A percentile compares a stretch with the other conserved stretches of the same genome.
phyloP scores from a whole-genome alignment of 2,888 invertebrate species.

The Campoletis raptor region DNA sequence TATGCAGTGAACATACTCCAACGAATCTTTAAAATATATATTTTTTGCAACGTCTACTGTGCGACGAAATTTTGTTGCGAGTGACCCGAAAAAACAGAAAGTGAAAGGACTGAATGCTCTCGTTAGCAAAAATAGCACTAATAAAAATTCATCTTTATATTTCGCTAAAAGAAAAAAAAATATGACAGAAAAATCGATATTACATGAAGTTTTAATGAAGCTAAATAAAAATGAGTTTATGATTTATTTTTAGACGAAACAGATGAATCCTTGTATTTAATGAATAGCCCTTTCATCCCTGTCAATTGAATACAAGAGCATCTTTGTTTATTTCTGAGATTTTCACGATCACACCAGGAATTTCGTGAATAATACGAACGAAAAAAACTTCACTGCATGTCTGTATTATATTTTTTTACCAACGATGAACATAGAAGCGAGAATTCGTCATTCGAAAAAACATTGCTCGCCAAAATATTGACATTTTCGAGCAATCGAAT shows the following conservation, averaged over 20 bases:
- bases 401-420: background rate
- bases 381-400: conserved; percentile 14
- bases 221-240: background rate
- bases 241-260: background rate
- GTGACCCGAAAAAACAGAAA: background rate
- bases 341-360: background rate
- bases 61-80: conserved; percentile 4
- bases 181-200: background rate
- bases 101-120: conserved; percentile 5
- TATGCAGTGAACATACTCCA: background rate
- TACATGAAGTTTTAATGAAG: background rate
- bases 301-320: background rate
- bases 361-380: background rate
- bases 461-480: background rate
- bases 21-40: background rate
- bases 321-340: conserved; percentile 9
- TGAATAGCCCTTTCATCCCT: background rate
- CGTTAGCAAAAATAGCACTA: background rate
- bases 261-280: background rate
- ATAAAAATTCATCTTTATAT: background rate
- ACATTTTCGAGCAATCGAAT: background rate
- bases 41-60: background rate
- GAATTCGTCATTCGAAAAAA: background rate
- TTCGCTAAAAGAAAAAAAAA: background rate
- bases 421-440: background rate